These are phyloP conservation scores for Metellina segmentata DNA, from an alignment of 2,888 invertebrate species.

Conservation along the genomic window DNA sequence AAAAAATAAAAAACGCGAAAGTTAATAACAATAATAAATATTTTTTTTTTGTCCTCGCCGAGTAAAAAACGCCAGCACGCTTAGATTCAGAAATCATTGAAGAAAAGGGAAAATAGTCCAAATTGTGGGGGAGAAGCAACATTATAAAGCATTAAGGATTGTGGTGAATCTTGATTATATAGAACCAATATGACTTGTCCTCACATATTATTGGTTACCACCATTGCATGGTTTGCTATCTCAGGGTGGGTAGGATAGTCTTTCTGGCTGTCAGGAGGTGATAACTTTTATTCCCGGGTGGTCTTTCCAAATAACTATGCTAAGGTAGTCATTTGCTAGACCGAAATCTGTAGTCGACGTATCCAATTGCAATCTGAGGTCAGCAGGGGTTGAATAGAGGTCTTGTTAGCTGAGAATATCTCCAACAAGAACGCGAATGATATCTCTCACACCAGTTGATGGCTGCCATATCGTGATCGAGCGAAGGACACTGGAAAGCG, in stretches of 20 bases:
- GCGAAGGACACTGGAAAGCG: constrained; percentile 22
- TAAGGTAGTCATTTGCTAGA: constrained; percentile 49
- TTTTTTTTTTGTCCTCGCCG: not conserved
- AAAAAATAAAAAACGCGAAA: not conserved
- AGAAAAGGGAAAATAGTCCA: not conserved
- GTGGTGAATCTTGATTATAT: constrained; percentile 30
- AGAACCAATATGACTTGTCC: not conserved
- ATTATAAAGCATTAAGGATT: constrained; percentile 3
- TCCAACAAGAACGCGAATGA: constrained; percentile 30
- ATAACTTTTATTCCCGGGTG: constrained; percentile 41
- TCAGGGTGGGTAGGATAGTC: not conserved
- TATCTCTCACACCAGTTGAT: constrained; percentile 37
- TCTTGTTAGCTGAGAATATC: constrained; percentile 55
- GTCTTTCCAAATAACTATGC: constrained; percentile 62
- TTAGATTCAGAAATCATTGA: not conserved
- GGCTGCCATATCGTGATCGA: constrained; percentile 22
- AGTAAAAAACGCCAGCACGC: not conserved
- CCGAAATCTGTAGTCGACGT: constrained; percentile 10
- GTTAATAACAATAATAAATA: not conserved
- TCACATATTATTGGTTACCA: constrained; percentile 13
- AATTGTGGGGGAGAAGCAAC: not conserved
- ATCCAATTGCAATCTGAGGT: constrained; percentile 36
- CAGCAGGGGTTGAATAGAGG: constrained; percentile 22
- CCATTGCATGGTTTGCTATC: not conserved
- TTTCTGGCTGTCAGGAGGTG: constrained; percentile 34